Evolutionary conservation across 1,140 invertebrate species (phyloP).

Genomic region (Listronotus bonariensis): DNA sequence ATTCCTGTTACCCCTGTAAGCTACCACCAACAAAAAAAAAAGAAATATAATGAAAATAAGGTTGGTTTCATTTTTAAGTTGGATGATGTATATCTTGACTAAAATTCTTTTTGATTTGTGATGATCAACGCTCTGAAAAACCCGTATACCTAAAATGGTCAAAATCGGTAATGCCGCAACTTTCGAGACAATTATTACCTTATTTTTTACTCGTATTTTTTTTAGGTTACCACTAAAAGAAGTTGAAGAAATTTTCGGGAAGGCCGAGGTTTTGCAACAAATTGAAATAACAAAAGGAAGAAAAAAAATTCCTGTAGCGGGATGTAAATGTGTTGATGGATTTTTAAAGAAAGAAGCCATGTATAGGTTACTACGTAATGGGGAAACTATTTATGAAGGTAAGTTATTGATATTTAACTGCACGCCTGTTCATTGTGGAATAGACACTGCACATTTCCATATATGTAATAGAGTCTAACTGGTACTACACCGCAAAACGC

Average conservation of each 20-base stretch:
- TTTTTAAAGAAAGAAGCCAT: conserved; percentile 69
- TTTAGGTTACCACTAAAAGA: conserved; percentile 68
- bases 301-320: conserved; percentile 85
- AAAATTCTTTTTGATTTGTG: too few species aligned
- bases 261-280: conserved; percentile 83
- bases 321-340: conserved; percentile 84
- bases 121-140: too few species aligned
- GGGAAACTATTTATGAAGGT: conserved; percentile 77
- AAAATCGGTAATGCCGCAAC: too few species aligned
- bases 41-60: too few species aligned
- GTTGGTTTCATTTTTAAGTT: too few species aligned
- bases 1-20: too few species aligned
- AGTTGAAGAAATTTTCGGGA: conserved; percentile 78
- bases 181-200: too few species aligned
- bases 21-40: too few species aligned
- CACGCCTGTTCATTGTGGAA: background rate
- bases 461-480: too few species aligned
- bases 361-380: conserved; percentile 74
- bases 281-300: conserved; percentile 83
- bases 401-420: conserved; percentile 40
- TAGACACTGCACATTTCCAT: background rate
- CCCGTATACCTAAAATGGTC: too few species aligned
- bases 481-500: background rate
- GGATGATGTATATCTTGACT: too few species aligned
- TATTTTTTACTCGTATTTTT: background rate